Percentiles rank a stretch among this genome's conserved stretches.
Evolutionary conservation across 2,888 invertebrate genomes (phyloP).

Genomic region (Nymphalis polychloros): DNA sequence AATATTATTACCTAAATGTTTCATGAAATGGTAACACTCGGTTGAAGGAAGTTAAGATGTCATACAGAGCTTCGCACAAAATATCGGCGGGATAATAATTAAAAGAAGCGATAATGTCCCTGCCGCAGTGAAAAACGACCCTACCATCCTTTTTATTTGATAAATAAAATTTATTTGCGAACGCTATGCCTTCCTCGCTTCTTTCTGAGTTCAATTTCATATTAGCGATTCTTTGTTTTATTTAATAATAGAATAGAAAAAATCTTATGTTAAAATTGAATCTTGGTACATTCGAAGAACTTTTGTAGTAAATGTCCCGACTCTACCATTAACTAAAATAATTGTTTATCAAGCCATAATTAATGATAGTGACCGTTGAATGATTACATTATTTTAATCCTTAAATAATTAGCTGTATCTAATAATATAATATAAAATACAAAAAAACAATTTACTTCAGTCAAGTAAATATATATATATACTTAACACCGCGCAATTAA

Average conservation of each 20-base stretch:
- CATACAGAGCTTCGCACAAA: conserved; percentile 60
- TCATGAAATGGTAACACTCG: conserved; percentile 4
- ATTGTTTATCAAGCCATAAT: no score
- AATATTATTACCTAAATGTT: background rate
- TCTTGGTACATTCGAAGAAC: background rate
- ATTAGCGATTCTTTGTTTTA: conserved; percentile 38
- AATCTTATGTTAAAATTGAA: conserved; percentile 3
- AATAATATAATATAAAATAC: background rate
- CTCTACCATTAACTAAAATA: no score
- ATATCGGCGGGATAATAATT: conserved; percentile 81
- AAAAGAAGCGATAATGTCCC: conserved; percentile 81
- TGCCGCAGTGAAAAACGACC: conserved; percentile 77
- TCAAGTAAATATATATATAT: background rate
- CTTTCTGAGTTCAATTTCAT: conserved; percentile 63
- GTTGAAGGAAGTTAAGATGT: conserved; percentile 31
- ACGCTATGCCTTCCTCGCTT: conserved; percentile 57
- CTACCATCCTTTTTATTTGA: conserved; percentile 81
- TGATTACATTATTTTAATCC: background rate
- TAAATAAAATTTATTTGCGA: conserved; percentile 80
- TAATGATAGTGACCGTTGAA: background rate
- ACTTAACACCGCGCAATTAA: background rate
- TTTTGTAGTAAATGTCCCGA: background rate
- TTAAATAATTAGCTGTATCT: background rate
- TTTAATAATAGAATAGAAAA: conserved; percentile 1
- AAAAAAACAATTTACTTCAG: background rate